phyloP scores from a whole-genome alignment of 92 coral and sea anemone species.

The Epizoanthus ramosus region DNA sequence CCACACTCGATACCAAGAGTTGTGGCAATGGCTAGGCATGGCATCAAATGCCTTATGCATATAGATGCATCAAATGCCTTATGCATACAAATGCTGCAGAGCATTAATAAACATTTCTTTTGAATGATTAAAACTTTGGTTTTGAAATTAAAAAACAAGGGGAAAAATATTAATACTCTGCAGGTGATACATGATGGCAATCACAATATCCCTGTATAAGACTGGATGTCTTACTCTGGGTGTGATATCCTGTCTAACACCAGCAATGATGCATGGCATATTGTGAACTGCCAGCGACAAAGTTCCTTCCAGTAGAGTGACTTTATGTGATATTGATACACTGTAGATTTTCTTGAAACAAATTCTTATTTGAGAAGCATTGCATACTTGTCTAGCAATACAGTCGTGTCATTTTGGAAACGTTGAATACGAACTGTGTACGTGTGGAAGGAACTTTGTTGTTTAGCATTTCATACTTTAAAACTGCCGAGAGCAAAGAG shows the following conservation, averaged over 20 bases:
- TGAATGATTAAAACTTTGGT: no score
- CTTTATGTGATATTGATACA: not conserved
- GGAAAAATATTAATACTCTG: not conserved
- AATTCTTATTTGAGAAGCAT: no score
- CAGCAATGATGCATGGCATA: not conserved
- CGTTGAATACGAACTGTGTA: not conserved
- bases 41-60: not conserved
- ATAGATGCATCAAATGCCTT: no score
- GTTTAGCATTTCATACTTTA: not conserved
- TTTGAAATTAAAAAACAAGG: not conserved
- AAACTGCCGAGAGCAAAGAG: conserved; percentile 24
- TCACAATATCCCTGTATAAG: not conserved
- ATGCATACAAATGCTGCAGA: not conserved
- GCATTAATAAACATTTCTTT: not conserved
- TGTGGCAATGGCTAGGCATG: not conserved
- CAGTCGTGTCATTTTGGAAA: not conserved
- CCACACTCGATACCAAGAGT: not conserved
- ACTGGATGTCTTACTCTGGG: not conserved
- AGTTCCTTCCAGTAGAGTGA: not conserved
- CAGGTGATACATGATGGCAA: not conserved
- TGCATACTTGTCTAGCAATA: not conserved
- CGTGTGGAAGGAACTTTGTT: conserved; percentile 9
- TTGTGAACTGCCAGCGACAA: not conserved
- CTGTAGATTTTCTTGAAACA: no score
- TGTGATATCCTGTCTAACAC: not conserved